Evolutionary conservation across 92 coral and sea anemone species (phyloP), one percentile per base, ranked within the genome.

Genomic region (Porites evermanni): DNA sequence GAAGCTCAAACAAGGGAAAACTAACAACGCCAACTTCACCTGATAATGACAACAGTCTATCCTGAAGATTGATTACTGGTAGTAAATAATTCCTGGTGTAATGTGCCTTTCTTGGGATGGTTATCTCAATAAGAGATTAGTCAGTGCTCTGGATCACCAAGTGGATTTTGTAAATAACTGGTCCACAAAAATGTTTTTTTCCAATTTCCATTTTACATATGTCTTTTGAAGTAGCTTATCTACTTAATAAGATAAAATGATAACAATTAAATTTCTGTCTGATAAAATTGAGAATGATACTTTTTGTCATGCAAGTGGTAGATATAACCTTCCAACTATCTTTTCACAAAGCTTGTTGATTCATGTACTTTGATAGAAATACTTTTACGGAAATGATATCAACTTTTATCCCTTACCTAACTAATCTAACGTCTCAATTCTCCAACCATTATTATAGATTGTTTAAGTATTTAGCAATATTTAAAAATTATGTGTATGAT

Each of bases 1-100:
- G 94, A 70, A 79, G 94, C 84, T 82, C 93, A 82, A 83, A 79
- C 80, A 85, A 81, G 51, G 88, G 86, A 82, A 84, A 90, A 80
- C 69, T 81, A 90, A 69, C 89, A 77, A 82, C 77, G 56, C 58
- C 81, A 64, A 4, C 80, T 32, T 67, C 87, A 52, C 88, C 92
- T 66, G 86, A 91, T 56, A 93, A 93, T 67, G 90, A 92, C 61
- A 71, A 26, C 53, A 74, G n/a, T 50, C 64, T 83, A 50, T 74
- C 87, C 13, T 83, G 79, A 83, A 66, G 80, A 87, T 38, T 38
- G 61, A 11, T 11, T 12, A 12, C 13, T 56, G 16, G 16, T 56
- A 11, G 12, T 56, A 10, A 56, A 11, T 11, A 56, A 56, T 6
- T 11, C 0, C 61, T 56, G 16, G 16, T 14, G 13, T 56, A 56